Evolutionary conservation across 2,113 vertebrate species (phyloP).

Genomic region (Nannobrachium achirus): DNA sequence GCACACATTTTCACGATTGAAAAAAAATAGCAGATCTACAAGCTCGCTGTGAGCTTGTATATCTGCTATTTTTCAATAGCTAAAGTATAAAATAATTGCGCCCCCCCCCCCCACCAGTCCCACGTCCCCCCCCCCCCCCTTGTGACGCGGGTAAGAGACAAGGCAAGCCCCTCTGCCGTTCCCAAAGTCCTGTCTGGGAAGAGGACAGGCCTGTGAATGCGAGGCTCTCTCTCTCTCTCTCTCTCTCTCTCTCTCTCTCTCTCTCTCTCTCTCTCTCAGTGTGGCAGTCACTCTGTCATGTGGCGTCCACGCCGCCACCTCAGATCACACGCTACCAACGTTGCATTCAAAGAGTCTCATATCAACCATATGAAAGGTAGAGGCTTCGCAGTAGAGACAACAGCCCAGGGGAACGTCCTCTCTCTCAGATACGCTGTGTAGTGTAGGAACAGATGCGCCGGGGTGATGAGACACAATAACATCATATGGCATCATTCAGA

Average conservation of each 20-base stretch:
- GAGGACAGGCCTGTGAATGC: conserved; percentile 63
- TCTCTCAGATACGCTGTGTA: conserved; percentile 58
- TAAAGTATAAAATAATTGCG: no score
- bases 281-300: conserved; percentile 71
- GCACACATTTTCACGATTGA: no score
- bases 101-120: no score
- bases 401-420: conserved; percentile 68
- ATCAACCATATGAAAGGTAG: conserved; percentile 70
- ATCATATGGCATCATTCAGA: conserved; percentile 56
- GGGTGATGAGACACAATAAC: conserved; percentile 55
- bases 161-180: conserved; percentile 59
- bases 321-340: conserved; percentile 59
- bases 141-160: conserved; percentile 67
- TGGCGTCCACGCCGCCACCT: conserved; percentile 45
- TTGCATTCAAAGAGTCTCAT: conserved; percentile 67
- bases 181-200: conserved; percentile 69
- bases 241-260: conserved; percentile 53
- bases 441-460: conserved; percentile 26
- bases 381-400: conserved; percentile 66
- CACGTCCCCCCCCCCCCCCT: no score
- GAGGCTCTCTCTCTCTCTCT: conserved; percentile 55
- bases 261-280: conserved; percentile 58
- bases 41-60: no score
- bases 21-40: no score
- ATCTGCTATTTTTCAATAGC: no score